A percentile compares a stretch with the other conserved stretches of the same genome.
These are phyloP conservation scores for Melanargia galathea DNA, from an alignment of 2,888 invertebrate species.

Conservation along the genomic window DNA sequence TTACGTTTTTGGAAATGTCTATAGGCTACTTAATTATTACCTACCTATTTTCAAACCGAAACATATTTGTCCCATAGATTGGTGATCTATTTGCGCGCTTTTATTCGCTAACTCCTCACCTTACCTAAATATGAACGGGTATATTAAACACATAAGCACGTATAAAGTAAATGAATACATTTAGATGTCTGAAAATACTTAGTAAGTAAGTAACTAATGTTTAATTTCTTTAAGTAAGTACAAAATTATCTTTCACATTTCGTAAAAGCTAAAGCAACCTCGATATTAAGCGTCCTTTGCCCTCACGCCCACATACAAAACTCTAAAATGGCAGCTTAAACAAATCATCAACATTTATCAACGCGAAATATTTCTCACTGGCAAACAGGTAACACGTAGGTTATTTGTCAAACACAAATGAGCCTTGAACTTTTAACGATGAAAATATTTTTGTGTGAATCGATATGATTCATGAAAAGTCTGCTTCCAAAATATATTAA, in stretches of 20 bases:
- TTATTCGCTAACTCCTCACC: too few species aligned
- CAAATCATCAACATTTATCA: conserved; percentile 39
- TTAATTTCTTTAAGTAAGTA: background rate
- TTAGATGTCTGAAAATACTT: too few species aligned
- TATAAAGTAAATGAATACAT: too few species aligned
- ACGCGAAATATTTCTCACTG: conserved; percentile 35
- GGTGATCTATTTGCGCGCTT: too few species aligned
- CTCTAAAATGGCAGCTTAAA: conserved; percentile 39
- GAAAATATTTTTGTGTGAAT: conserved; percentile 5
- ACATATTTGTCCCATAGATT: too few species aligned
- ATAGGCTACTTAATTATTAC: too few species aligned
- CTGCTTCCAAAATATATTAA: background rate
- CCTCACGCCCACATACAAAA: background rate
- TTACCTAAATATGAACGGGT: too few species aligned
- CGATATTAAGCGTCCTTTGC: conserved; percentile 4
- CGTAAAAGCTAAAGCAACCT: conserved; percentile 5
- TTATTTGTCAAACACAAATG: conserved; percentile 25
- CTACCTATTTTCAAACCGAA: too few species aligned
- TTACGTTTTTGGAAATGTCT: too few species aligned
- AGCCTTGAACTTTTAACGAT: conserved; percentile 1
- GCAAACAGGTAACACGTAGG: conserved; percentile 24
- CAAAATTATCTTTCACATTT: background rate
- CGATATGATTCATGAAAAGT: background rate
- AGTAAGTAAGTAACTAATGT: background rate
- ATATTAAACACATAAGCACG: too few species aligned